Evolutionary conservation across 1,140 invertebrate genomes (phyloP), one percentile per base, ranked within the genome.

Genomic region (Trachymyrmex cornetzi): DNA sequence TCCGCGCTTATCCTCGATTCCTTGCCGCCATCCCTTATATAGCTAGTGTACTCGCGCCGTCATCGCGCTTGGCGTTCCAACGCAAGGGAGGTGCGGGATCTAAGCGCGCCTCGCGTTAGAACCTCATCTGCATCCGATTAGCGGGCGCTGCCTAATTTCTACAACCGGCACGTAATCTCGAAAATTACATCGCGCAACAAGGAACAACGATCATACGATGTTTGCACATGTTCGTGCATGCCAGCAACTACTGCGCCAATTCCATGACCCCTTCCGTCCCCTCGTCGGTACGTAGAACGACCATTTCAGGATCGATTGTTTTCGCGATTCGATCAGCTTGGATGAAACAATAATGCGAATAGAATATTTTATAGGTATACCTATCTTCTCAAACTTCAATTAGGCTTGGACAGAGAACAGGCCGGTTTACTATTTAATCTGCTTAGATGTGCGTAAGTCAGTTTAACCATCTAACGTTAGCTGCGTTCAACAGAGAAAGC

Each of bases 121-220:
- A 84, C 38, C 61, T 86, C 81, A 61, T 84, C 38, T 84, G 85
- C 85, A 86, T 84, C 85, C 69, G 80, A 84, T 84, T 84, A 84
- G 55, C 55, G 55, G 50, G 55, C n/a, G 24, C n/a, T 50, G 55
- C 27, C 69, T 84, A 86, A 69, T 81, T 63, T 81, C 64, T 59
- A 82, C 79, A 38, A 77, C 34, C 38, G 66, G 30, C 34, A 82
- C 69, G 16, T 72, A 72, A 77, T 86, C 67, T 19, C 53, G 71
- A 84, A 81, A 88, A 80, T 80, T 80, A 64, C 77, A 67, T 22
- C 22, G 34, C 79, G 53, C 22, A 50, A 48, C 67, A 19, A 48
- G 38, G 24, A 74, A 19, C 53, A 38, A 34, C 22, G 55, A 50
- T 24, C 38, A 48, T 38, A 69, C 50, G 55, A 22, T 75, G 55